Evolutionary conservation across 2,888 invertebrate genomes (phyloP).

Genomic region (Zhengitettix transpicula): DNA sequence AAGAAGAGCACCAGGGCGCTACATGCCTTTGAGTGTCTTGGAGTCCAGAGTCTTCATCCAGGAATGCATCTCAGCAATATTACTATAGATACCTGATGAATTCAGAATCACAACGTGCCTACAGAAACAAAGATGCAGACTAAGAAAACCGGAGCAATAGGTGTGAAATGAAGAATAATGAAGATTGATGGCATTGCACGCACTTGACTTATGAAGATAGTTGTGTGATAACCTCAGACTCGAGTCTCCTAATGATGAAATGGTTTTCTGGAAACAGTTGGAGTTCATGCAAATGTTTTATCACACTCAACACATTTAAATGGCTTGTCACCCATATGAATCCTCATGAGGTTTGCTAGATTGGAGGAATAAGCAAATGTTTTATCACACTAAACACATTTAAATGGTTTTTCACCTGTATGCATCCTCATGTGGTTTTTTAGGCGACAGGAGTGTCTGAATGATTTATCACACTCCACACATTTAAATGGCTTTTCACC

Average conservation of each 20-base stretch:
- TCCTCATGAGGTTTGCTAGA: too few relatives aligned
- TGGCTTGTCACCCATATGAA: too few relatives aligned
- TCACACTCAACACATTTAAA: too few relatives aligned
- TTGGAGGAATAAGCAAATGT: too few relatives aligned
- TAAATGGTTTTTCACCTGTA: too few relatives aligned
- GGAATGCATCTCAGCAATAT: conserved; percentile 34
- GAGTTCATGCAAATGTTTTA: conserved; percentile 68
- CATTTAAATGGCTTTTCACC: too few relatives aligned
- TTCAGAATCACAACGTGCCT: conserved; percentile 71
- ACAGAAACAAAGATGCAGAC: conserved; percentile 3
- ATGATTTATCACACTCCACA: too few relatives aligned
- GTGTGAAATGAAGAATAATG: too few relatives aligned
- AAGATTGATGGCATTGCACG: neutral
- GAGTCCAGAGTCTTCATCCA: conserved; percentile 30
- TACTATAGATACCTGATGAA: conserved; percentile 42
- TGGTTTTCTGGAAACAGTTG: conserved; percentile 52
- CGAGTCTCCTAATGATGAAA: conserved; percentile 80
- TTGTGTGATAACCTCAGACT: conserved; percentile 67
- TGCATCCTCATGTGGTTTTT: too few relatives aligned
- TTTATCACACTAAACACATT: too few relatives aligned
- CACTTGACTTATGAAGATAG: conserved; percentile 68
- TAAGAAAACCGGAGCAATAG: too few relatives aligned
- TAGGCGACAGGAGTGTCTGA: too few relatives aligned
- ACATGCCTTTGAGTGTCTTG: conserved; percentile 30
- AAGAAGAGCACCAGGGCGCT: conserved; percentile 52